Base-by-base conservation (phyloP, 1,140 invertebrate species). In the Bombus sylvicola region DNA sequence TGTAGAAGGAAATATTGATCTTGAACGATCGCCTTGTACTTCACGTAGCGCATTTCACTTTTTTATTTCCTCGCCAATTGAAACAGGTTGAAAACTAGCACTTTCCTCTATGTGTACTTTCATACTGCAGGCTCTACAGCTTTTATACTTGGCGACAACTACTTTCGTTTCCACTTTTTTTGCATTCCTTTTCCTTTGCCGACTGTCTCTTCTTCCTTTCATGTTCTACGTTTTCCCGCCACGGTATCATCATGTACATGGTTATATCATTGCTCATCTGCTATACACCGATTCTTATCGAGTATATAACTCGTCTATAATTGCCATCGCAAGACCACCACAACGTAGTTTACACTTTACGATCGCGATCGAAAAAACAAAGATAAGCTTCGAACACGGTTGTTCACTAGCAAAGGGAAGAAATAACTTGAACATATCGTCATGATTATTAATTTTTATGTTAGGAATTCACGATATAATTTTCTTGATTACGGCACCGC, bases 271-370 rank as follows among this genome's bases (percentile, higher is more conserved):
- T 31, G 8, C 34, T 39, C 34, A 62, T 77, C 37, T n/a, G 10
- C 15, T 15, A 1, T 59, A 18, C 25, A n/a, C 18, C 25, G 12
- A 62, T 59, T n/a, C 28, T 39, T 77, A 39, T 77, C 57, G 53
- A 77, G 5, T 10, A 18, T n/a, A 13, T 73, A 73, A 77, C 37
- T 59, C 34, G 75, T 41, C 15, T 62, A 18, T 39, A 76, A 76
- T 39, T 39, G 37, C 53, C 28, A 37, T 15, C 12, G 18, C 22
- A n/a, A 18, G 34, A 39, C 13, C 5, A n/a, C 13, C 34, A 39
- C 39, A 59, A 75, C 28, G 25, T 41, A 41, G 34, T 77, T 76
- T n/a, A 39, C 34, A 77, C 28, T 77, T 77, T n/a, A 39, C 25
- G 53, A 59, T 39, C 53, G 4, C 25, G 9, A 22, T 0, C 13